These are phyloP conservation scores for Enteromius afrohamiltoni DNA, from an alignment of 2,797 vertebrate species.

Conservation along the genomic window DNA sequence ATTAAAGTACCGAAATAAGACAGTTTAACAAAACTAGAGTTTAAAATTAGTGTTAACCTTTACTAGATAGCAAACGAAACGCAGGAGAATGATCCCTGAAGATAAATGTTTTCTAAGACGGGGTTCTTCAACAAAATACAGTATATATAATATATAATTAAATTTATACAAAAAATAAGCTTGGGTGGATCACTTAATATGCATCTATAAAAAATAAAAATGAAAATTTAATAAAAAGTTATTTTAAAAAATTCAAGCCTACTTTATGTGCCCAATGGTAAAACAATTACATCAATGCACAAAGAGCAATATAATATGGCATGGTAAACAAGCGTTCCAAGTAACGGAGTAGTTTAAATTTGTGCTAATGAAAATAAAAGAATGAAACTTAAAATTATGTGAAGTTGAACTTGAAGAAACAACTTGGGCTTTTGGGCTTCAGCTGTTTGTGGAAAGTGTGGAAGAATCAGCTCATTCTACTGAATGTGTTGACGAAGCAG, in stretches of 20 bases:
- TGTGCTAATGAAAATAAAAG: not conserved
- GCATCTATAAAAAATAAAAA: not conserved
- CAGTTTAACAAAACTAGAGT: conserved; percentile 12
- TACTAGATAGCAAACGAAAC: conserved; percentile 4
- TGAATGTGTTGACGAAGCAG: conserved; percentile 42
- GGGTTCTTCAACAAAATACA: too few species aligned
- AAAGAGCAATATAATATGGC: not conserved
- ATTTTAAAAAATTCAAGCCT: too few species aligned
- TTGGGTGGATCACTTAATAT: not conserved
- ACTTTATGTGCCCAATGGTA: not conserved
- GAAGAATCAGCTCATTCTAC: conserved; percentile 56
- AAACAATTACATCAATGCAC: not conserved
- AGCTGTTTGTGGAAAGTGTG: conserved; percentile 49
- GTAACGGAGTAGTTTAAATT: not conserved
- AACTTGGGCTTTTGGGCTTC: conserved; percentile 29
- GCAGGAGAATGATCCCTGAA: not conserved
- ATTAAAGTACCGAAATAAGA: conserved; percentile 25
- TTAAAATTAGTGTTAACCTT: conserved; percentile 18
- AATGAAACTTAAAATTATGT: not conserved
- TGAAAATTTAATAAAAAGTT: too few species aligned
- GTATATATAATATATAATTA: too few species aligned
- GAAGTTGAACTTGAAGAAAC: not conserved
- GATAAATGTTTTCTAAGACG: too few species aligned
- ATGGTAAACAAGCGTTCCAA: not conserved
- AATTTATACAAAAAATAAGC: too few species aligned